Base-by-base conservation (phyloP, 2,888 invertebrate genomes). In the Melanotus villosus region DNA sequence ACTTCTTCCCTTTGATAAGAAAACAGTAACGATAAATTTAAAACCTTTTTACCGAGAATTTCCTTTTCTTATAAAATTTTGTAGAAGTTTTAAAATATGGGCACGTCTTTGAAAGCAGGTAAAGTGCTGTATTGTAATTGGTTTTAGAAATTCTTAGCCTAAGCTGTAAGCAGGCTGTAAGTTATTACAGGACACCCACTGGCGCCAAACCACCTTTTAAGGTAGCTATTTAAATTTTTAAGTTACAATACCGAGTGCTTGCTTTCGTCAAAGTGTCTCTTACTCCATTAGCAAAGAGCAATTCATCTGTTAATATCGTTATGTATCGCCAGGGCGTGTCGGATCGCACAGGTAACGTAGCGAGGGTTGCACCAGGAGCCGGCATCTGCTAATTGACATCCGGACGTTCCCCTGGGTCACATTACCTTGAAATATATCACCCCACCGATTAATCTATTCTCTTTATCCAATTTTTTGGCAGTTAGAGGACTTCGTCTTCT, bases 221-320 rank as follows among this genome's bases (percentile, higher is more conserved):
- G 52, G 32, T 18, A 10, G 52, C 32, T 32, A 52, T 32, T 32
- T 32, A 14, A 26, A 41, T 58, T 58, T 58, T 58, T 32, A 56
- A 34, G 14, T 12, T 21, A 10, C 34, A 23, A 23, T 36, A n/a
- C 26, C 4, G 26, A 3, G 26, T 7, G 7, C 26, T 26, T 7
- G 16, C 10, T 38, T 47, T 21, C 30, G 19, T 5, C 19, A 56
- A 59, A 59, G 45, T 32, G 59, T 18, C 45, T 59, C 59, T 59
- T 59, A 18, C 43, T 30, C 45, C 32, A 59, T 45, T 32, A 59
- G 43, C 45, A 43, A 58, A 43, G 23, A 45, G 45, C 45, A 59
- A 59, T 59, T 41, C 32, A 19, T 59, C 45, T 59, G 59, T 59
- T 58, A 59, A 59, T 59, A 59, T 59, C 30, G 59, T 59, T 59